A percentile compares a stretch with the other conserved stretches of the same genome.
These are phyloP conservation scores for Rambutsinella grinnellia DNA, from an alignment of 2,888 invertebrate species.

Conservation along the genomic window DNA sequence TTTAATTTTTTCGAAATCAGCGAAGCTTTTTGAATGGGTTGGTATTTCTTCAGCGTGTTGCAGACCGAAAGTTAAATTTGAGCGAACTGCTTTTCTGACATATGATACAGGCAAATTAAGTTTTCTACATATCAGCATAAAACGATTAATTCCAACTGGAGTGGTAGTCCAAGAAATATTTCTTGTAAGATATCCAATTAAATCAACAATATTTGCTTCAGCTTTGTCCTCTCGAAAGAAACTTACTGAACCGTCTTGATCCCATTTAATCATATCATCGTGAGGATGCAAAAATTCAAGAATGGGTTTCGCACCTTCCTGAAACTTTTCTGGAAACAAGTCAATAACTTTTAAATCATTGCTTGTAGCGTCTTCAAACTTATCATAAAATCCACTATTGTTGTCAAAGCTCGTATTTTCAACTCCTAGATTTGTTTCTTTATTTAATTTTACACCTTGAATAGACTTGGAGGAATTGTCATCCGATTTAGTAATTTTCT, in stretches of 20 bases:
- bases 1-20: background rate
- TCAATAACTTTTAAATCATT: background rate
- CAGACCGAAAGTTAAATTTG: background rate
- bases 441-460: background rate
- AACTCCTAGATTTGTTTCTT: background rate
- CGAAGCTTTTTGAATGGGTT: background rate
- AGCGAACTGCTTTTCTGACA: background rate
- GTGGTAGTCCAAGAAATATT: constrained; percentile 22
- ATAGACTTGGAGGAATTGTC: too few relatives aligned
- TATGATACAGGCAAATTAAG: constrained; percentile 28
- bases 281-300: constrained; percentile 21
- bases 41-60: background rate
- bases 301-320: constrained; percentile 10
- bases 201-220: constrained; percentile 34
- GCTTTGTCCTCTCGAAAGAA: constrained; percentile 25
- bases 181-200: constrained; percentile 25
- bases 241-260: constrained; percentile 21
- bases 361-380: background rate
- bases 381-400: background rate
- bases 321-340: constrained; percentile 9
- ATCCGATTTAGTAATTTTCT: too few relatives aligned
- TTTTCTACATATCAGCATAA: constrained; percentile 23
- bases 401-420: background rate
- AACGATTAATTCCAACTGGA: constrained; percentile 40
- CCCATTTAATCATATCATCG: constrained; percentile 32